Evolutionary conservation across 2,888 invertebrate genomes (phyloP).

Genomic region (Drosophila antonietae): DNA sequence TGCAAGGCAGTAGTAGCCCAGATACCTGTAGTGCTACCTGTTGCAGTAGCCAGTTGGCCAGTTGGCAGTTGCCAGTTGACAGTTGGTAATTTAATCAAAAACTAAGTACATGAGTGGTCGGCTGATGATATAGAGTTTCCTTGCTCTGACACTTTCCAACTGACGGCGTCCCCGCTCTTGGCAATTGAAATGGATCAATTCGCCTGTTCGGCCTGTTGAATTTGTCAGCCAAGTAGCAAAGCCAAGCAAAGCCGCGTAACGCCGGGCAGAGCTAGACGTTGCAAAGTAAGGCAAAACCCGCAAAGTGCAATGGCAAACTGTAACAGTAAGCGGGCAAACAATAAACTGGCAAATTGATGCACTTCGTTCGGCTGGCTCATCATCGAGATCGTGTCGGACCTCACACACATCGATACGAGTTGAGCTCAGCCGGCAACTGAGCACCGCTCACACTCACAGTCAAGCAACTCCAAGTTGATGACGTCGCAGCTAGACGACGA

Average conservation of each 20-base stretch:
- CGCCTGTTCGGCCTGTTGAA: conserved; percentile 36
- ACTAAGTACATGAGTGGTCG: conserved; percentile 23
- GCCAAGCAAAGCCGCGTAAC: conserved; percentile 14
- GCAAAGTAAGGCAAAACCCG: conserved; percentile 51
- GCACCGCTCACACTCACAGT: conserved; percentile 36
- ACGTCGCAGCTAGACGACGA: conserved; percentile 46
- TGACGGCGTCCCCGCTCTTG: conserved; percentile 7
- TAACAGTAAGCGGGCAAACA: conserved; percentile 74
- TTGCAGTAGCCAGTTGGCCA: conserved; percentile 2
- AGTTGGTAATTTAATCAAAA: conserved; percentile 64
- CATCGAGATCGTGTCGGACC: conserved; percentile 62
- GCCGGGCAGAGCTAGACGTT: not conserved
- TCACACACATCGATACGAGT: conserved; percentile 64
- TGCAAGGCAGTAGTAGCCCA: conserved; percentile 2
- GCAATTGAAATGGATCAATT: conserved; percentile 55
- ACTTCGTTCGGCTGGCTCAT: conserved; percentile 50
- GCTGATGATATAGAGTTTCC: conserved; percentile 60
- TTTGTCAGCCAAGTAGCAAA: conserved; percentile 65
- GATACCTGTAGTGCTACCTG: not conserved
- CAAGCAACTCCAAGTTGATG: conserved; percentile 53
- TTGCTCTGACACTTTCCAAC: conserved; percentile 40
- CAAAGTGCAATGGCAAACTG: conserved; percentile 71
- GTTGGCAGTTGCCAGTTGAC: conserved; percentile 4
- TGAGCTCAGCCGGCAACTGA: conserved; percentile 49
- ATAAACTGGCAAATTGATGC: conserved; percentile 77